Evolutionary conservation across 2,113 vertebrate species (phyloP), one percentile per base, ranked within the genome.

Genomic region (Coturnix japonica): DNA sequence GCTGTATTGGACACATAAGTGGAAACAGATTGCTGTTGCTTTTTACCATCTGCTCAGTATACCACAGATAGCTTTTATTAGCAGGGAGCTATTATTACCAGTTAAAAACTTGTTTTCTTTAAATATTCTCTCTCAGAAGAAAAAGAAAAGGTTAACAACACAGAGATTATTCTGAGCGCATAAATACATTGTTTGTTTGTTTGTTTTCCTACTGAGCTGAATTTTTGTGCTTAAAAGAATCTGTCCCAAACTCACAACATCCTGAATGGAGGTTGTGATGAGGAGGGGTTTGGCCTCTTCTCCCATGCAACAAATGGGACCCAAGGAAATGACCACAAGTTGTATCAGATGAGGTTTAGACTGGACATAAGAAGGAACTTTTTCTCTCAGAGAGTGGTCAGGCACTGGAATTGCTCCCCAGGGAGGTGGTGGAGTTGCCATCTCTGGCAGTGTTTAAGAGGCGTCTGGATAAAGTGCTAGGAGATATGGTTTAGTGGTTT

Each of bases 11-110:
- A 82, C 15, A 47, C 79, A 71, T 74, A 75, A 54, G 59, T 43
- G 70, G 43, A 95, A 94, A 78, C 69, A 93, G 87, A 77, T 85
- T 89, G 78, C 49, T 92, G 31, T 6, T 80, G 37, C 41, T 60
- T 83, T 90, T 83, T 86, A 35, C 79, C 73, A 75, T 71, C 79
- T 94, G 83, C 65, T 88, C 30, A 67, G 22, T 85, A 47, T 57
- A 30, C 22, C 35, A 54, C 37, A 85, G 41, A 89, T 51, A 80
- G 64, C 12, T 91, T 91, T 86, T 67, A 78, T 85, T 76, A 75
- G n/a, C 47, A 91, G 76, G 65, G 13, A 90, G 20, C 47, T 81
- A 91, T 91, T 84, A 94, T 54, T 61, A 72, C 43, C 20, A 83
- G 20, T 95, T 93, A 91, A 95, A 92, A 95, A 14, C 3, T 2